Evolutionary conservation across 1,140 invertebrate species (phyloP), one percentile per base, ranked within the genome.

Genomic region (Melipona quadrifasciata): DNA sequence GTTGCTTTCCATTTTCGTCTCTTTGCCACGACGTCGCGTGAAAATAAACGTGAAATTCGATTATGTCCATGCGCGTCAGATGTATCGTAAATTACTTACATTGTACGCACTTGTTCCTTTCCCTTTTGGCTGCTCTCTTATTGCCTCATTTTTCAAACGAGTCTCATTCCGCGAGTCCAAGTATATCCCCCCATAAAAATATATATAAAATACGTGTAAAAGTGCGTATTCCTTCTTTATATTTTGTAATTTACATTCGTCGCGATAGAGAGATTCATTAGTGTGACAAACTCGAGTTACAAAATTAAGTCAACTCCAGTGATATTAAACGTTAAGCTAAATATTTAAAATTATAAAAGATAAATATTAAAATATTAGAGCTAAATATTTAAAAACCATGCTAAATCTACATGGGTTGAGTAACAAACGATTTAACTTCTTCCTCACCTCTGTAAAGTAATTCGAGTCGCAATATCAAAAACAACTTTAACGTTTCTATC

Each of bases 21-120:
- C 58, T 75, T 75, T 58, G 21, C 39, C 73, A 75, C 16, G 55
- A 34, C 53, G 58, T 31, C 4, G 53, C 73, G 53, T 58, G 55
- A 34, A 58, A 58, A 75, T 75, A 58, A 75, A 75, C 73, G 73
- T 58, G 73, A 75, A 58, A 75, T 75, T 75, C 73, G 73, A 75
- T 75, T 75, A 75, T 57, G 73, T 58, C 55, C 73, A 58, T n/a
- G 73, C 73, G 55, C 34, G 73, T 75, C 73, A 75, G 73, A 75
- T 24, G 31, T 47, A 57, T 58, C 53, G 55, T 75, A 75, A 75
- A 75, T 75, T 75, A 75, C 34, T 57, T 75, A 12, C 73, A 58
- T 57, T 75, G 55, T 75, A 34, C 27, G 21, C 31, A 34, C 31
- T 75, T 24, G 58, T 34, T 58, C 70, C 39, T 72, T 24, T 71